These are phyloP conservation scores for Lasius platythorax DNA, from an alignment of 2,888 invertebrate genomes.

Conservation along the genomic window DNA sequence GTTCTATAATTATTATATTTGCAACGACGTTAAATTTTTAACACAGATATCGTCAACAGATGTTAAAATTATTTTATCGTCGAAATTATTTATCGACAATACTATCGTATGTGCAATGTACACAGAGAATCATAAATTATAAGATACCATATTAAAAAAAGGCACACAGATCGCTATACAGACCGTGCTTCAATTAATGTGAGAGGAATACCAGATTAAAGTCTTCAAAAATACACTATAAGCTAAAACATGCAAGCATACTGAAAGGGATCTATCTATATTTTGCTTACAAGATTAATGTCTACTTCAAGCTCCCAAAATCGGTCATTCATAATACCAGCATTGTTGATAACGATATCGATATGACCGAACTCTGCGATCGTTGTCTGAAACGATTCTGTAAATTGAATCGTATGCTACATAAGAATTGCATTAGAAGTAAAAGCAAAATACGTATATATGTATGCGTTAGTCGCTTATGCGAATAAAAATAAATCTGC, in stretches of 20 bases:
- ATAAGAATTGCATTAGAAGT: slow-evolving; percentile 3
- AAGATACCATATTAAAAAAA: background rate
- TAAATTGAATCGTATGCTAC: slow-evolving; percentile 73
- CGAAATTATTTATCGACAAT: background rate
- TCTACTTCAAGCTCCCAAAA: slow-evolving; percentile 92
- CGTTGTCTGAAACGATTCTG: slow-evolving; percentile 92
- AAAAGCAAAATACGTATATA: slow-evolving; percentile 1
- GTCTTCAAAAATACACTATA: background rate
- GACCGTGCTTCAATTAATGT: background rate
- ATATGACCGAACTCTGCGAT: slow-evolving; percentile 91
- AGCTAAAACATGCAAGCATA: background rate
- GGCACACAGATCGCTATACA: background rate
- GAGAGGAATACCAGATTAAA: background rate
- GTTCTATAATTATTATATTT: slow-evolving; percentile 87
- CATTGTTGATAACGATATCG: slow-evolving; percentile 93
- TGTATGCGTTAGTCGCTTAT: slow-evolving; percentile 14
- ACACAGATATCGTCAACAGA: background rate
- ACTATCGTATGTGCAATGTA: background rate
- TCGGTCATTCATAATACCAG: slow-evolving; percentile 92
- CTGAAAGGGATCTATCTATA: slow-evolving; percentile 5
- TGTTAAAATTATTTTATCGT: background rate
- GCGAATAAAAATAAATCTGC: background rate
- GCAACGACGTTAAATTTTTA: background rate
- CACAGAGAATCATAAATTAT: background rate
- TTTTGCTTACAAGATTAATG: slow-evolving; percentile 90